phyloP scores from a whole-genome alignment of 1,140 invertebrate species.

The Ceratitis capitata region DNA sequence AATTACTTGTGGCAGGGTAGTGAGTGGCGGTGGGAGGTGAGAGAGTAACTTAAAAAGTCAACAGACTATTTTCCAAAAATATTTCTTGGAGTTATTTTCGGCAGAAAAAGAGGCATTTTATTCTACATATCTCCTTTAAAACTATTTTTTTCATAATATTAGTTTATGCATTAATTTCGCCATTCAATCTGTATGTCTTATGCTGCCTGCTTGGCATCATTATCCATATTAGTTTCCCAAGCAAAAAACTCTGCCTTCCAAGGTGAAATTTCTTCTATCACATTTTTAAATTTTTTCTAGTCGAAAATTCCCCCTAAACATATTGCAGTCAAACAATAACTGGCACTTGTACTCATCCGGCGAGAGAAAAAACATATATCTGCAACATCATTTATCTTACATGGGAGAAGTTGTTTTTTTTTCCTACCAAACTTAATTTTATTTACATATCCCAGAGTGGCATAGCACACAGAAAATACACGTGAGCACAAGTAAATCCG shows the following conservation, averaged over 20 bases:
- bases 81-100: too few species aligned
- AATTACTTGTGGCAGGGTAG: too few species aligned
- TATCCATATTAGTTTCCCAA: background rate
- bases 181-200: background rate
- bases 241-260: background rate
- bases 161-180: too few species aligned
- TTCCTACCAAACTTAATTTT: background rate
- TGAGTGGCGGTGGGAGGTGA: too few species aligned
- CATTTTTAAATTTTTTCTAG: background rate
- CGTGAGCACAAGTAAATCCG: background rate
- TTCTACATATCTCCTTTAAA: background rate
- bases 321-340: background rate
- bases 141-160: background rate
- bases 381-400: constrained; percentile 13
- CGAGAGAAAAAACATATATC: background rate
- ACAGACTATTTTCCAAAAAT: too few species aligned
- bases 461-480: background rate
- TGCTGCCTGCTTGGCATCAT: background rate
- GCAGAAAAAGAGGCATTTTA: too few species aligned
- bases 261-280: background rate
- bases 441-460: constrained; percentile 6
- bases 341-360: background rate
- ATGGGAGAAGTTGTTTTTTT: background rate
- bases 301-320: background rate
- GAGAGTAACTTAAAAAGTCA: too few species aligned